Percentiles rank a stretch among this genome's conserved stretches.
phyloP scores from a whole-genome alignment of 2,113 vertebrate genomes.

The Dasyurus viverrinus region DNA sequence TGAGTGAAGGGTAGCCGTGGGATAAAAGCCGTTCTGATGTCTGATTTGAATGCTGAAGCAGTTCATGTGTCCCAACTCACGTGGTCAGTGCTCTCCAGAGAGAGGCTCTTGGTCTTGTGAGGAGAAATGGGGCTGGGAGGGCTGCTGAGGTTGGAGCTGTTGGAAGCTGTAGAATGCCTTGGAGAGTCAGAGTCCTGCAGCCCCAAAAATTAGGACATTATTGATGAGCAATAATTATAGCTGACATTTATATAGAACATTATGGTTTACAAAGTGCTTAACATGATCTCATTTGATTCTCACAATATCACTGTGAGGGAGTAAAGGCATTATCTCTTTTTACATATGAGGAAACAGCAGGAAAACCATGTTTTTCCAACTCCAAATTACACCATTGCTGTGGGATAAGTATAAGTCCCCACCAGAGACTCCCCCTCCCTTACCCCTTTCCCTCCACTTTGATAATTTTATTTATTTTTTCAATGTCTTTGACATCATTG shows the following conservation, averaged over 20 bases:
- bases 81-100: constrained; percentile 96
- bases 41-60: constrained; percentile 77
- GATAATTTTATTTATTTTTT: neutral
- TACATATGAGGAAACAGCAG: neutral
- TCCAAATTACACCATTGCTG: neutral
- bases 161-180: constrained; percentile 97
- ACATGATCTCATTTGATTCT: neutral
- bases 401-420: neutral
- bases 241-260: neutral
- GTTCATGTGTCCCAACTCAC: constrained; percentile 97
- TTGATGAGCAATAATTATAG: constrained; percentile 18
- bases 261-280: neutral
- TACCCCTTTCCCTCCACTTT: neutral
- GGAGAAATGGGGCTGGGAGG: constrained; percentile 96
- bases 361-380: neutral
- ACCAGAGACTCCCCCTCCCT: neutral
- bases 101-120: constrained; percentile 97
- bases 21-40: constrained; percentile 76
- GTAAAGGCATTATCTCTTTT: neutral
- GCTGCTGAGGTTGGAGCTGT: constrained; percentile 99
- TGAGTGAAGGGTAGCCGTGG: constrained; percentile 68
- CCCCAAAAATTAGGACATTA: constrained; percentile 62
- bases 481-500: neutral
- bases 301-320: neutral
- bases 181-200: constrained; percentile 98